A percentile compares a stretch with the other conserved stretches of the same genome.
Evolutionary conservation across 2,797 vertebrate species (phyloP).

Genomic region (Alcedo atthis): DNA sequence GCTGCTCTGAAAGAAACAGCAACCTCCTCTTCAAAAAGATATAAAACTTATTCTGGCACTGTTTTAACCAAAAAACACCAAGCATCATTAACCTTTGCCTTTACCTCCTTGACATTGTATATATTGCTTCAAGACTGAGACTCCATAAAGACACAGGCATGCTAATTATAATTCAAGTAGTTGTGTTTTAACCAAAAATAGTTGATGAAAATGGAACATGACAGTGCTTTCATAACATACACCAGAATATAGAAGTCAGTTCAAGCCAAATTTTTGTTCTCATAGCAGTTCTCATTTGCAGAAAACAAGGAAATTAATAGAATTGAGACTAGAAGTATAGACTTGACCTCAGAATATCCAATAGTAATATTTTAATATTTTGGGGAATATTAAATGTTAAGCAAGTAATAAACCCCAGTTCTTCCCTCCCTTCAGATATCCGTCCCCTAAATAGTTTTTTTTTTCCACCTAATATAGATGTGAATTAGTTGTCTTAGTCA

Average conservation of each 20-base stretch:
- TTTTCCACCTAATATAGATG: neutral
- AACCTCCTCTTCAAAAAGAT: slow-evolving; percentile 69
- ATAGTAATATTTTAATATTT: neutral
- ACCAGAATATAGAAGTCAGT: neutral
- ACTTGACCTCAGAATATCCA: neutral
- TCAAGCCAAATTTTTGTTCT: slow-evolving; percentile 4
- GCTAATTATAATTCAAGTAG: slow-evolving; percentile 39
- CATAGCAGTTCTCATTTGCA: neutral
- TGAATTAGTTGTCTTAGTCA: neutral
- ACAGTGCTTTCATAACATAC: neutral
- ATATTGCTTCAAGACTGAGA: slow-evolving; percentile 18
- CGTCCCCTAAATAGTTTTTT: neutral
- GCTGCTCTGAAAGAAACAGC: slow-evolving; percentile 48
- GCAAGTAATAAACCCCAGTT: neutral
- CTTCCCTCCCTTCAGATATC: neutral
- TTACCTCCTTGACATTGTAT: slow-evolving; percentile 45
- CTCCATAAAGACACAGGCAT: neutral
- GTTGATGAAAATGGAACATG: slow-evolving; percentile 7
- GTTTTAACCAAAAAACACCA: slow-evolving; percentile 76
- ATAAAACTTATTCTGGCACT: slow-evolving; percentile 72
- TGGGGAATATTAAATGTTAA: neutral
- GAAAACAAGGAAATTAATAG: neutral
- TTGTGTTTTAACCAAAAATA: slow-evolving; percentile 14
- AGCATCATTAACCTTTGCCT: slow-evolving; percentile 76
- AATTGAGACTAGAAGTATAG: neutral